phyloP scores from a whole-genome alignment of 2,888 invertebrate species.

The Endotricha flammealis region DNA sequence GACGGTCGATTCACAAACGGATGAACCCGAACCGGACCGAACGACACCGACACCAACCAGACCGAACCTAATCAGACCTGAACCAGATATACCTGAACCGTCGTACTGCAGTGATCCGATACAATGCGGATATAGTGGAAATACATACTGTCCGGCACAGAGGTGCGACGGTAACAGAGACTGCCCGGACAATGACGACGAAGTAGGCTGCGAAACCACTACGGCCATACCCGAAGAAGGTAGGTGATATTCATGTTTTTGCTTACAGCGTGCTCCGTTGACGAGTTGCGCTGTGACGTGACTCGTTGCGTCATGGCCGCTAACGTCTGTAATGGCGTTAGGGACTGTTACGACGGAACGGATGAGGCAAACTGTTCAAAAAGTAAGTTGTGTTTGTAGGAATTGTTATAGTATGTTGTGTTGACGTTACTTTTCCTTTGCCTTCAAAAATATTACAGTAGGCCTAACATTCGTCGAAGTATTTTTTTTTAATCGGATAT shows the following conservation, averaged over 20 bases:
- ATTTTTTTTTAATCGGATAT: too few relatives aligned
- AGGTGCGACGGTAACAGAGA: constrained; percentile 25
- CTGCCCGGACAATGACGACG: constrained; percentile 35
- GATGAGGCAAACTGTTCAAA: constrained; percentile 23
- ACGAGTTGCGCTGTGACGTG: constrained; percentile 68
- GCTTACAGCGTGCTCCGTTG: constrained; percentile 41
- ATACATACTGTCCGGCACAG: constrained; percentile 24
- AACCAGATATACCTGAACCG: background rate
- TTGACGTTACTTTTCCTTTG: too few relatives aligned
- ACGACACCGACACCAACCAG: background rate
- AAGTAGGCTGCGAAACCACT: constrained; percentile 17
- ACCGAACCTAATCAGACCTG: background rate
- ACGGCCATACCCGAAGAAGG: background rate
- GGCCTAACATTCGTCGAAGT: too few relatives aligned
- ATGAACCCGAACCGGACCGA: background rate
- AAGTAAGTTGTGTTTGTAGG: too few relatives aligned
- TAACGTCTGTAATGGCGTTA: constrained; percentile 77
- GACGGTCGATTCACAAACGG: background rate
- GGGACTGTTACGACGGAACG: constrained; percentile 76
- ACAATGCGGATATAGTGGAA: constrained; percentile 21
- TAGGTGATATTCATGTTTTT: constrained; percentile 16
- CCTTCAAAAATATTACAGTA: too few relatives aligned
- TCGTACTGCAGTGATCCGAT: constrained; percentile 13
- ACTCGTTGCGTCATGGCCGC: constrained; percentile 78
- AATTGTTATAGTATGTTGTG: too few relatives aligned